phyloP scores from a whole-genome alignment of 2,888 invertebrate species.

The Melinopterus prodromus region DNA sequence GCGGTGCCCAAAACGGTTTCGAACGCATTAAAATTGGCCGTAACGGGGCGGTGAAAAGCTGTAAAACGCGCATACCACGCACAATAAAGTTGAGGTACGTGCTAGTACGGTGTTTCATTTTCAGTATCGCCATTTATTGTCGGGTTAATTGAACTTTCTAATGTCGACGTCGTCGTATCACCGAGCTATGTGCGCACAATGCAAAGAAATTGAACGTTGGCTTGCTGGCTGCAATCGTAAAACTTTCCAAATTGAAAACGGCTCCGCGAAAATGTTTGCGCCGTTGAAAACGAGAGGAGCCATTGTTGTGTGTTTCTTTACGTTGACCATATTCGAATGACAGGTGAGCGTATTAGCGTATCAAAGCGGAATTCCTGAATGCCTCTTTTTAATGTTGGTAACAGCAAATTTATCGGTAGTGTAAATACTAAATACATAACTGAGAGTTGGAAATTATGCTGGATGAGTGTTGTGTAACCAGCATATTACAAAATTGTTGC shows the following conservation, averaged over 20 bases:
- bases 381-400: too few species aligned
- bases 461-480: too few species aligned
- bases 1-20: neutral
- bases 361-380: too few species aligned
- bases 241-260: conserved; percentile 4
- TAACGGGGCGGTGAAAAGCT: neutral
- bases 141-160: neutral
- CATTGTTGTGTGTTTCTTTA: neutral
- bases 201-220: neutral
- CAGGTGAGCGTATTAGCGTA: too few species aligned
- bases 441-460: too few species aligned
- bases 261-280: neutral
- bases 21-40: neutral
- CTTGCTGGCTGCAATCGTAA: neutral
- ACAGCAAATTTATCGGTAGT: too few species aligned
- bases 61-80: neutral
- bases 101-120: neutral
- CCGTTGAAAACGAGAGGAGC: neutral
- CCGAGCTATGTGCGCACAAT: neutral
- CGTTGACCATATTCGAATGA: too few species aligned
- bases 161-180: neutral
- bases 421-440: too few species aligned
- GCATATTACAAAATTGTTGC: too few species aligned
- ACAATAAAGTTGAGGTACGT: neutral
- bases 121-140: neutral